Evolutionary conservation across 1,140 invertebrate species (phyloP).

Genomic region (Saccostrea echinata): DNA sequence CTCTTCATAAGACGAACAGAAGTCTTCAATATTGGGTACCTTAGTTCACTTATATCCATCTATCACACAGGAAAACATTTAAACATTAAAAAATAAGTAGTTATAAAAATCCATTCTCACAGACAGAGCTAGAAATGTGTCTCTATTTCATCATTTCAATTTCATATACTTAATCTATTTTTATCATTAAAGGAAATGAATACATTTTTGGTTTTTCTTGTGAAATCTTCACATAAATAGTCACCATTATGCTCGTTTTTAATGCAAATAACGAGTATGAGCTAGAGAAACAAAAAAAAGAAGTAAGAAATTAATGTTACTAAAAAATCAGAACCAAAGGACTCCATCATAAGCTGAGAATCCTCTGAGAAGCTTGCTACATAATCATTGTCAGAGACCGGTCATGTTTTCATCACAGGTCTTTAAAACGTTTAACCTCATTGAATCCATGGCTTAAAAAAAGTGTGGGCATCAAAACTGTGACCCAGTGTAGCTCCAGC

Average conservation of each 20-base stretch:
- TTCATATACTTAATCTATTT: not conserved
- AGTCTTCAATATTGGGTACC: not conserved
- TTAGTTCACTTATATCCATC: not conserved
- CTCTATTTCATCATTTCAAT: slow-evolving; percentile 27
- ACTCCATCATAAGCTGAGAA: not conserved
- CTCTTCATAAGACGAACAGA: slow-evolving; percentile 23
- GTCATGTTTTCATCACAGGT: not conserved
- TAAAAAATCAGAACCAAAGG: not conserved
- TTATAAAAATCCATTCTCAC: not conserved
- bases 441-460: not conserved
- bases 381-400: not conserved
- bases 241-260: too few species aligned
- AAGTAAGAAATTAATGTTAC: too few species aligned
- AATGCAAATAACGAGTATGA: too few species aligned
- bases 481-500: not conserved
- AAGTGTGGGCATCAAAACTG: not conserved
- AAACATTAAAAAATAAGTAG: not conserved
- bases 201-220: too few species aligned
- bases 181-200: too few species aligned
- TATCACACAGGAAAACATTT: not conserved
- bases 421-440: not conserved
- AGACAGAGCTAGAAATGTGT: not conserved
- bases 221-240: too few species aligned
- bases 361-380: not conserved
- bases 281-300: too few species aligned